A percentile compares a stretch with the other conserved stretches of the same genome.
Conservation (phyloP, 1,140 invertebrate species). For the Drosophila pectinifera region DNA sequence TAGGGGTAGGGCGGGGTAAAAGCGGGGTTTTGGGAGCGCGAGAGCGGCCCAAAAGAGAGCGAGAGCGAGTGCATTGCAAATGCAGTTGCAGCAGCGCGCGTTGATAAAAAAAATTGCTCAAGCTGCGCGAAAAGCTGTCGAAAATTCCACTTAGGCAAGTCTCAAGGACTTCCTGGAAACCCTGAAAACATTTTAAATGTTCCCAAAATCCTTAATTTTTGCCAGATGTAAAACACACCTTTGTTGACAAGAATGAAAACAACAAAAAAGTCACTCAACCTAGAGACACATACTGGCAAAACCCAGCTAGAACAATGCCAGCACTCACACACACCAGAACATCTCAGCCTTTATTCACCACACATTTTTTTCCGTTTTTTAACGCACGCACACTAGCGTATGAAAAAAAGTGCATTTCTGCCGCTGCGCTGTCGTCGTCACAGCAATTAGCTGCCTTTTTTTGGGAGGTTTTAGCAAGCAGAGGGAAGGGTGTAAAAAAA, state of each 20-base stretch:
- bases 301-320: constrained; percentile 40
- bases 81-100: constrained; percentile 74
- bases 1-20: constrained; percentile 73
- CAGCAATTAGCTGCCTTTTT: constrained; percentile 71
- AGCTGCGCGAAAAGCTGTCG: constrained; percentile 71
- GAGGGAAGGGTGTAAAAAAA: constrained; percentile 6
- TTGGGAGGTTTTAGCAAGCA: constrained; percentile 4
- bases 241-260: constrained; percentile 49
- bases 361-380: constrained; percentile 68
- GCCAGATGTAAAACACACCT: neutral
- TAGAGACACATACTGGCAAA: constrained; percentile 4
- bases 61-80: constrained; percentile 52
- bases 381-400: constrained; percentile 47
- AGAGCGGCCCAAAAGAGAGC: constrained; percentile 7
- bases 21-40: constrained; percentile 1
- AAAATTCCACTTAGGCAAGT: constrained; percentile 42
- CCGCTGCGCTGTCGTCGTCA: constrained; percentile 64
- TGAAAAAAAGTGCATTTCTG: constrained; percentile 66
- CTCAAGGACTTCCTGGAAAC: neutral
- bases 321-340: constrained; percentile 6
- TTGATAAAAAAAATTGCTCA: constrained; percentile 70
- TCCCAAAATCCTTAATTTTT: neutral
- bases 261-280: constrained; percentile 27
- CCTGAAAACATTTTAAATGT: neutral
- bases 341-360: constrained; percentile 69